A percentile compares a stretch with the other conserved stretches of the same genome.
These are phyloP conservation scores for Acanthaster planci DNA, from an alignment of 35 echinoderm and acorn worm species.

Conservation along the genomic window DNA sequence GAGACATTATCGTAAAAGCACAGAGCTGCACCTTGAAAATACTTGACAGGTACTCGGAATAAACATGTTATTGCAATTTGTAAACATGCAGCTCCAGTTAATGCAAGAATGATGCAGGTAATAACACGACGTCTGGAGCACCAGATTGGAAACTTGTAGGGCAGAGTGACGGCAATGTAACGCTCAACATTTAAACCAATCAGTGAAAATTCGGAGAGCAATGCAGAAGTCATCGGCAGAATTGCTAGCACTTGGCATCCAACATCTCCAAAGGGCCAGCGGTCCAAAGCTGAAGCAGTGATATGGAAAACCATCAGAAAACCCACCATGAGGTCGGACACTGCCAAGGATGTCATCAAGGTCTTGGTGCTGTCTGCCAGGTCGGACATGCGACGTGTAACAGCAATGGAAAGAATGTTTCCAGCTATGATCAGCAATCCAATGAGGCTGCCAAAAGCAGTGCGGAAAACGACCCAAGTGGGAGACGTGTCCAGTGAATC, in stretches of 20 bases:
- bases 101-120: background rate
- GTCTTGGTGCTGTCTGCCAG: conserved; percentile 3
- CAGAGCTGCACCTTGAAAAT: background rate
- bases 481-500: background rate
- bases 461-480: background rate
- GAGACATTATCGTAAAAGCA: background rate
- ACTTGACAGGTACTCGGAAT: background rate
- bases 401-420: conserved; percentile 20
- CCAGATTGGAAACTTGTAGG: background rate
- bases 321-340: background rate
- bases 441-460: background rate
- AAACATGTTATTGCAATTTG: background rate
- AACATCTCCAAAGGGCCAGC: background rate
- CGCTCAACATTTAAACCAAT: conserved; percentile 2
- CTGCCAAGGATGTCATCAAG: conserved; percentile 7
- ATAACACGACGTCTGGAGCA: background rate
- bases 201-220: background rate
- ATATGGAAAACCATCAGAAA: background rate
- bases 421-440: conserved; percentile 11
- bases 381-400: background rate
- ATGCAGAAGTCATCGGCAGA: background rate
- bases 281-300: background rate
- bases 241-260: background rate
- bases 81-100: background rate
- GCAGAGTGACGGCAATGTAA: background rate